Base-by-base conservation (phyloP, 1,140 invertebrate species). In the Philopotamus ludificatus region DNA sequence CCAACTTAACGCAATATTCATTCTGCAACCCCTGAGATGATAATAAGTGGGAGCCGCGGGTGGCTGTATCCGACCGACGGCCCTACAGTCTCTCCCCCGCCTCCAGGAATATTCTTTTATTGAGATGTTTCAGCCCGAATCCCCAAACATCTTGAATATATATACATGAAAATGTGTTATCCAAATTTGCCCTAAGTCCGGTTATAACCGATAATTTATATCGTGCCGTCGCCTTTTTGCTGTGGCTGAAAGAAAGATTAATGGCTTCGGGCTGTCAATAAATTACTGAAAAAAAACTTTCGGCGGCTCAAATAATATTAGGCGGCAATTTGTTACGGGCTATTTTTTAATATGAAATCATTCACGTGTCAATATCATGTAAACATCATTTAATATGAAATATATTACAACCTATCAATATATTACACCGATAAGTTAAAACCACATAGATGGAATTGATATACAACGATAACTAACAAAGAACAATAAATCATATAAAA, bases 1-100 rank as follows among this genome's bases (percentile, higher is more conserved):
- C 53, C 42, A 57, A 59, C 44, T 63, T 63, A n/a, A 53, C 51
- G 39, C 49, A 49, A 66, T 63, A 67, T 57, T 60, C 65, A 53
- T 50, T 66, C 54, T 47, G 44, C 64, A 49, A 42, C 42, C 64
- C 55, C 61, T 42, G 50, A 57, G 54, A 57, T 41, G 45, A 45
- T 67, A 67, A 67, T 67, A 67, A 63, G 59, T 53, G 50, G 41
- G 23, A 51, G 28, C 20, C 47, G 25, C 39, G 49, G n/a, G n/a
- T n/a, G n/a, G n/a, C n/a, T n/a, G n/a, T n/a, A n/a, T n/a, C 57
- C 55, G 47, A 54, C 51, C 47, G 28, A 41, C 12, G 21, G 10
- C 20, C 15, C 21, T 45, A 60, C 53, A 23, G 16, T 21, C 45
- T 12, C 15, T 15, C 22, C 20, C 34, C 28, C 15, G 23, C 20